These are phyloP conservation scores for Ectemnius continuus DNA, from an alignment of 2,888 invertebrate species.

Conservation along the genomic window DNA sequence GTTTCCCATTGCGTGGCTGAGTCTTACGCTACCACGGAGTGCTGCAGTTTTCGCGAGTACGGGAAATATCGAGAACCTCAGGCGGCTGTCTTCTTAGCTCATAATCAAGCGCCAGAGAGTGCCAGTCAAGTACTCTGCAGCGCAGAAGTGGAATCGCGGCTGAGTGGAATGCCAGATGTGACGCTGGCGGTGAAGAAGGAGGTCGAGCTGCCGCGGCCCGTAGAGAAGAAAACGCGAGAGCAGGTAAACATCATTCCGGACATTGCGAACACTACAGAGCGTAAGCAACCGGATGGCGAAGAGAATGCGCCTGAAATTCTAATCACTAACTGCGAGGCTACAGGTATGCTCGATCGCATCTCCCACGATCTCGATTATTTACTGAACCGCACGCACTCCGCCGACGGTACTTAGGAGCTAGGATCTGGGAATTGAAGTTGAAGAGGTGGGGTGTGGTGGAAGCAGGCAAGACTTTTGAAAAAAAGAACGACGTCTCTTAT, in stretches of 20 bases:
- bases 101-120: constrained; percentile 51
- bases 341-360: constrained; percentile 87
- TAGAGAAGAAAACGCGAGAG: constrained; percentile 62
- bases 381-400: constrained; percentile 81
- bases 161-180: constrained; percentile 73
- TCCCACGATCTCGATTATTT: constrained; percentile 90
- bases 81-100: constrained; percentile 39
- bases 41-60: constrained; percentile 57
- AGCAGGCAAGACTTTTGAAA: not conserved
- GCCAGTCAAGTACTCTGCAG: constrained; percentile 69
- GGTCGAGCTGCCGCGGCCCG: constrained; percentile 43
- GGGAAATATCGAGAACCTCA: constrained; percentile 40
- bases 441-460: not conserved
- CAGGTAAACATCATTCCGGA: constrained; percentile 70
- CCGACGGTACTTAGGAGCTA: constrained; percentile 60
- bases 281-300: constrained; percentile 73
- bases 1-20: constrained; percentile 47
- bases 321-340: constrained; percentile 63
- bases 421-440: constrained; percentile 1
- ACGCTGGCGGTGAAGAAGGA: constrained; percentile 70
- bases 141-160: constrained; percentile 72
- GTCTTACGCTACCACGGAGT: constrained; percentile 50
- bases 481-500: constrained; percentile 29
- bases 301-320: constrained; percentile 67
- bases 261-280: constrained; percentile 73